Conservation (phyloP, 2,113 vertebrate species). For the Xiphorhynchus elegans region DNA sequence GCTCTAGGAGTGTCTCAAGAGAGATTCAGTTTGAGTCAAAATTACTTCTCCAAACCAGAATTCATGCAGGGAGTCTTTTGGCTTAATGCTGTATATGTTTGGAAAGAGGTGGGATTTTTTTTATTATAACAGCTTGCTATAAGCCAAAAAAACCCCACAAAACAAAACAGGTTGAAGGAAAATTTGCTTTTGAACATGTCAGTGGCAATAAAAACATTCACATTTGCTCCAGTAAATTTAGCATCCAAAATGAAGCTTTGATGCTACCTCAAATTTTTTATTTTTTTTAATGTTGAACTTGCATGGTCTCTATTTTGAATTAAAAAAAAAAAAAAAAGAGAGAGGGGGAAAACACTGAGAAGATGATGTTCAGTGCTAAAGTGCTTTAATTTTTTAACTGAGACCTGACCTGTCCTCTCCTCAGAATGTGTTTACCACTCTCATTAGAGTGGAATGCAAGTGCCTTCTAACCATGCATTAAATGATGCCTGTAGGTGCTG, state of each 20-base stretch:
- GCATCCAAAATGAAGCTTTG: background rate
- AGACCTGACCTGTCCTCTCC: background rate
- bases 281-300: background rate
- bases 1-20: background rate
- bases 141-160: background rate
- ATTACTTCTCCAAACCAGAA: background rate
- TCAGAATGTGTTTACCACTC: background rate
- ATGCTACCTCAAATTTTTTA: background rate
- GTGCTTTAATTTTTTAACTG: too few relatives aligned
- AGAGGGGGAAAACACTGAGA: background rate
- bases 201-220: background rate
- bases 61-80: background rate
- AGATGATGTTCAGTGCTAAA: too few relatives aligned
- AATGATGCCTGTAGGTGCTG: background rate
- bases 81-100: background rate
- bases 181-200: background rate
- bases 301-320: background rate
- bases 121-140: background rate
- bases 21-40: background rate
- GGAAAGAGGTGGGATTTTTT: background rate
- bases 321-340: background rate
- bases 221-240: conserved; percentile 18
- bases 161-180: background rate
- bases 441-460: background rate
- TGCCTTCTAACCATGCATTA: background rate